Percentiles rank a stretch among this genome's conserved stretches.
Evolutionary conservation across 1,140 invertebrate genomes (phyloP).

Genomic region (Dufourea novaeangliae): DNA sequence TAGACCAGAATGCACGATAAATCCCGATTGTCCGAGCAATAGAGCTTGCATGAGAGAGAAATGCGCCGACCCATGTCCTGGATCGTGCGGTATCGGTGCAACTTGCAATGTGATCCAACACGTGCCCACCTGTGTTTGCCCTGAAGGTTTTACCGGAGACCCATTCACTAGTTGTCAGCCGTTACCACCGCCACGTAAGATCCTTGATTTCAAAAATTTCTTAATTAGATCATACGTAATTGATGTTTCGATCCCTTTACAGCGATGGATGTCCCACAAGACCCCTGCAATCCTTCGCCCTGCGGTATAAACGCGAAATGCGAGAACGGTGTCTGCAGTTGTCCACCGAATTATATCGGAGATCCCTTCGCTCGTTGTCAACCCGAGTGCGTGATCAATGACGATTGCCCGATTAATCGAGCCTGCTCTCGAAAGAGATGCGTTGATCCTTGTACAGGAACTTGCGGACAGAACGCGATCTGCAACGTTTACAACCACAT

Average conservation of each 20-base stretch:
- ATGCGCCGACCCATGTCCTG: slow-evolving; percentile 83
- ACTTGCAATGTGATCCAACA: slow-evolving; percentile 83
- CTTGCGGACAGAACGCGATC: slow-evolving; percentile 86
- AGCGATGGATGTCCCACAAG: slow-evolving; percentile 52
- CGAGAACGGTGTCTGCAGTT: slow-evolving; percentile 84
- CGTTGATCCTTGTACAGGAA: slow-evolving; percentile 88
- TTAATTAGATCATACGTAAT: not conserved
- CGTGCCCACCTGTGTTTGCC: slow-evolving; percentile 83
- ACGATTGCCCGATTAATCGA: slow-evolving; percentile 85
- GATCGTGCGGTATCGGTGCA: slow-evolving; percentile 83
- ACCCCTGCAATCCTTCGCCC: slow-evolving; percentile 84
- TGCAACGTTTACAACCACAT: slow-evolving; percentile 88
- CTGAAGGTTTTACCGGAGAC: slow-evolving; percentile 81
- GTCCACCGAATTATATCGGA: slow-evolving; percentile 84
- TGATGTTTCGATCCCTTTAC: slow-evolving; percentile 15
- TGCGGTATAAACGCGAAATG: slow-evolving; percentile 87
- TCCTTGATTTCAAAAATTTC: not conserved
- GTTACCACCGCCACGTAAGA: slow-evolving; percentile 15
- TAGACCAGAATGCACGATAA: slow-evolving; percentile 86
- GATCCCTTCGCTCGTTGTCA: slow-evolving; percentile 85
- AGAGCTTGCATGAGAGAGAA: slow-evolving; percentile 86
- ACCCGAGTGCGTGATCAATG: slow-evolving; percentile 87
- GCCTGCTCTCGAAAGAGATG: slow-evolving; percentile 90
- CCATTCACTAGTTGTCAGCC: slow-evolving; percentile 82
- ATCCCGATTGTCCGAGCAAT: slow-evolving; percentile 85